phyloP scores from a whole-genome alignment of 2,797 vertebrate genomes.

The Sardinella longiceps region DNA sequence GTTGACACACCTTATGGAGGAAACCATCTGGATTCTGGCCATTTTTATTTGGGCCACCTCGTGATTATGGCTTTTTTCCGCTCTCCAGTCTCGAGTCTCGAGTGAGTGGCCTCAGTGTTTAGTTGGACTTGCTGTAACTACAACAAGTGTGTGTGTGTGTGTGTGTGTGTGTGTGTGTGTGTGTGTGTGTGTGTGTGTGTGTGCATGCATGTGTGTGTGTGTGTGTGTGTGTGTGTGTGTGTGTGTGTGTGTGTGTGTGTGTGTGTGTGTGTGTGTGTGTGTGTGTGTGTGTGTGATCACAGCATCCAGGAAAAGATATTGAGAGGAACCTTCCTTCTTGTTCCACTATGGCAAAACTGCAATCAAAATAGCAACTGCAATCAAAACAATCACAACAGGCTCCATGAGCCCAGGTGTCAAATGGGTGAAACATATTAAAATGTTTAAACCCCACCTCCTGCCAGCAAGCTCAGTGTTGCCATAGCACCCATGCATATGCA shows the following conservation, averaged over 20 bases:
- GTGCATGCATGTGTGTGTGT: background rate
- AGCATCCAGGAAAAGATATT: background rate
- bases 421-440: background rate
- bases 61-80: background rate
- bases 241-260: background rate
- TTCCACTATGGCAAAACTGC: background rate
- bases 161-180: constrained; percentile 35
- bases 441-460: background rate
- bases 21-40: constrained; percentile 23
- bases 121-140: constrained; percentile 12
- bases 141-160: background rate
- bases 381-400: background rate
- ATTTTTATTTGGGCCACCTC: constrained; percentile 10
- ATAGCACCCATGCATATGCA: background rate
- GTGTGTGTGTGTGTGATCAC: background rate
- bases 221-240: background rate
- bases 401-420: background rate
- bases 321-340: background rate
- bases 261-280: no score
- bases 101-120: background rate
- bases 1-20: constrained; percentile 11
- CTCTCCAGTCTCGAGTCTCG: background rate
- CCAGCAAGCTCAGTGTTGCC: background rate
- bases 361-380: background rate
- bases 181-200: background rate